Conservation (phyloP, 2,797 vertebrate species). For the Mormyrus proboscirostris region DNA sequence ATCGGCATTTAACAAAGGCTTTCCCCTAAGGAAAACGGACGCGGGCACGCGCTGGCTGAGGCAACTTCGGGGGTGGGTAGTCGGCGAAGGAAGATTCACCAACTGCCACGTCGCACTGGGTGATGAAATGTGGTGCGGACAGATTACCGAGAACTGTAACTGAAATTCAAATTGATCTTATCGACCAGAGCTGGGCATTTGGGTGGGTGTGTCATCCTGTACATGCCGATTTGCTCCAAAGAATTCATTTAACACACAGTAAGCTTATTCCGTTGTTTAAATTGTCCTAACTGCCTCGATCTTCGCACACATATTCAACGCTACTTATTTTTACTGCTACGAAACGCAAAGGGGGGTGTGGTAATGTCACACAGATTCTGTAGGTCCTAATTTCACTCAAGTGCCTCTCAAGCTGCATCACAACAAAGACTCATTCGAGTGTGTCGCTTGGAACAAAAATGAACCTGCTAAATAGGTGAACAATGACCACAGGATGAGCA, state of each 20-base stretch:
- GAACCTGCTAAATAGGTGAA: no score
- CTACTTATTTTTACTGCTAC: neutral
- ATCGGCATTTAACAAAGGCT: neutral
- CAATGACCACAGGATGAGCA: no score
- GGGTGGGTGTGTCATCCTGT: constrained; percentile 14
- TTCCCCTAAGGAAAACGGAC: neutral
- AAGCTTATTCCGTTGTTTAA: neutral
- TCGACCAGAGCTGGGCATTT: constrained; percentile 34
- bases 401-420: neutral
- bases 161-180: constrained; percentile 51
- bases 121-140: constrained; percentile 16
- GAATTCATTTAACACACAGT: neutral
- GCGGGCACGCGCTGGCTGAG: neutral
- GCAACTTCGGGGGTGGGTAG: neutral
- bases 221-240: neutral
- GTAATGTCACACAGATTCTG: neutral
- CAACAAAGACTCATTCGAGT: neutral
- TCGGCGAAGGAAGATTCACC: constrained; percentile 24
- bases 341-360: neutral
- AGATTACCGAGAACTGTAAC: constrained; percentile 60
- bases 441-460: no score
- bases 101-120: neutral
- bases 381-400: neutral
- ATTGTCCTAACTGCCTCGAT: neutral
- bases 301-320: neutral